Percentiles rank a stretch among this genome's conserved stretches.
These are phyloP conservation scores for Scartelaos histophorus DNA, from an alignment of 2,113 vertebrate species.

Conservation along the genomic window DNA sequence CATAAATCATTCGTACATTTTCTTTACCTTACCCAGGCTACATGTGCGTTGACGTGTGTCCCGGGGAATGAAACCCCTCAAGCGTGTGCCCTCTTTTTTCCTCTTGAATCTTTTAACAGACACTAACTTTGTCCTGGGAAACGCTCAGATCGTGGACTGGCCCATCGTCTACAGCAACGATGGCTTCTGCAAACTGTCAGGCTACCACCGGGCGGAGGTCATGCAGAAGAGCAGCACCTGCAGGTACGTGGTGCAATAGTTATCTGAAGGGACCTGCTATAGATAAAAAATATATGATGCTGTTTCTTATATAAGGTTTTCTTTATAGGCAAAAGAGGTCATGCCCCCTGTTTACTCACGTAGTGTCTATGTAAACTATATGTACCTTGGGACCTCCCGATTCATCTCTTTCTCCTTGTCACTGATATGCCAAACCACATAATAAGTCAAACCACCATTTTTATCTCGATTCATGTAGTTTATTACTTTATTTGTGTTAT, in stretches of 20 bases:
- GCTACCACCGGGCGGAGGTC: too few species aligned
- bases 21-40: conserved; percentile 4
- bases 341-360: background rate
- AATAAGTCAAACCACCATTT: too few species aligned
- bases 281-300: background rate
- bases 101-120: conserved; percentile 71
- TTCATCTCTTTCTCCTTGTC: too few species aligned
- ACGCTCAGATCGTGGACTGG: too few species aligned
- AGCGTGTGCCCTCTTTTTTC: conserved; percentile 28
- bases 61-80: conserved; percentile 10
- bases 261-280: background rate
- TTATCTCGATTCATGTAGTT: too few species aligned
- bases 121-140: too few species aligned
- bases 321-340: background rate
- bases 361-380: background rate
- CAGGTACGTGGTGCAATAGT: conserved; percentile 69
- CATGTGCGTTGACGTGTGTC: background rate
- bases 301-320: background rate
- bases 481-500: too few species aligned
- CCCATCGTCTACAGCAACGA: too few species aligned
- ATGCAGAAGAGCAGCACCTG: too few species aligned
- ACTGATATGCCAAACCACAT: too few species aligned
- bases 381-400: too few species aligned
- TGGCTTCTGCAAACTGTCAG: too few species aligned
- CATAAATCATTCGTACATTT: conserved; percentile 7